phyloP scores from a whole-genome alignment of 2,113 vertebrate species.

The Odocoileus hemionus region DNA sequence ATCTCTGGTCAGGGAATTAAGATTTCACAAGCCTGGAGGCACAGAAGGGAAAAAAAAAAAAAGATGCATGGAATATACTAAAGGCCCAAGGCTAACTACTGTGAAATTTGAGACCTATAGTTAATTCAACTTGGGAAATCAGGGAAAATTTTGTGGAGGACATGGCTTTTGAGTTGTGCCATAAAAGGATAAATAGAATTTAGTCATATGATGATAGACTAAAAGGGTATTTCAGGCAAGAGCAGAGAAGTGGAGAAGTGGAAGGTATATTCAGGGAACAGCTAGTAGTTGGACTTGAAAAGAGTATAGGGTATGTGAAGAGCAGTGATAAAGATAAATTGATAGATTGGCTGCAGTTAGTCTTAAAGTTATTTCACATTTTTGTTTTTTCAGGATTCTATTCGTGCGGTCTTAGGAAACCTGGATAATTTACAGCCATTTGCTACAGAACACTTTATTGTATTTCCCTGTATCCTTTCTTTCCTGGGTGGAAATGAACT shows the following conservation, averaged over 20 bases:
- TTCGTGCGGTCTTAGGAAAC: constrained; percentile 82
- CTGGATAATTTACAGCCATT: constrained; percentile 80
- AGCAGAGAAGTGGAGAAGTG: neutral
- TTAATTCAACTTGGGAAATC: neutral
- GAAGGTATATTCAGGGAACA: neutral
- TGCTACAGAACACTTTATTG: constrained; percentile 79
- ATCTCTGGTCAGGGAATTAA: neutral
- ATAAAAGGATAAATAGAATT: neutral
- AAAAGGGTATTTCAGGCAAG: neutral
- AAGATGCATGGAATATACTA: neutral
- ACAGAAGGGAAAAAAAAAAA: neutral
- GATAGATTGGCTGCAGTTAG: neutral
- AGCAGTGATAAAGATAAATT: neutral
- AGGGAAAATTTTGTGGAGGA: neutral
- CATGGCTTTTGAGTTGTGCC: neutral
- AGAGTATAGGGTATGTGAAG: neutral
- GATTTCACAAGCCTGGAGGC: neutral
- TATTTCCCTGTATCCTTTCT: constrained; percentile 87
- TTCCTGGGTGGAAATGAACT: neutral
- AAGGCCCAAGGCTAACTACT: neutral
- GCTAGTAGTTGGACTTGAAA: neutral
- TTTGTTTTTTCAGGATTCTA: constrained; percentile 77
- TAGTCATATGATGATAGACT: neutral
- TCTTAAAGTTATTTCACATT: neutral
- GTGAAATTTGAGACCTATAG: neutral